These are phyloP conservation scores for Coreoperca whiteheadi DNA, from an alignment of 2,113 vertebrate species.

Conservation along the genomic window DNA sequence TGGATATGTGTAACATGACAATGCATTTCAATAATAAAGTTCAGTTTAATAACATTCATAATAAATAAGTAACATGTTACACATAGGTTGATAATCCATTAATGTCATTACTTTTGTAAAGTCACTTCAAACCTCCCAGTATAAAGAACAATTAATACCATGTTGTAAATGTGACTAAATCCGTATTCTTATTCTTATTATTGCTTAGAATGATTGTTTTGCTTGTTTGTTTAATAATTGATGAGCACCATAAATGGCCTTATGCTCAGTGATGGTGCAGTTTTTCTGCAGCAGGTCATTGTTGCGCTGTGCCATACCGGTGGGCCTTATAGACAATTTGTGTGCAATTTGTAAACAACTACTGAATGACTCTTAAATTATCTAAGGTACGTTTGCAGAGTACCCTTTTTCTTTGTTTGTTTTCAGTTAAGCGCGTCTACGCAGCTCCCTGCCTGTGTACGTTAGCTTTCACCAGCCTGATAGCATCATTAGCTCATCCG, in stretches of 20 bases:
- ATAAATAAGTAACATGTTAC: neutral
- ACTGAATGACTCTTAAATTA: neutral
- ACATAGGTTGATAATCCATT: neutral
- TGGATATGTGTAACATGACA: neutral
- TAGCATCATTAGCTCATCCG: slow-evolving; percentile 47
- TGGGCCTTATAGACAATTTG: neutral
- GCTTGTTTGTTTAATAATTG: neutral
- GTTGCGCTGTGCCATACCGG: neutral
- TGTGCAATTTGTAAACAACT: slow-evolving; percentile 8
- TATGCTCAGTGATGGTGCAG: slow-evolving; percentile 21
- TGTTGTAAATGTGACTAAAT: neutral
- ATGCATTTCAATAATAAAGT: neutral
- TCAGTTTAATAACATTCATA: neutral
- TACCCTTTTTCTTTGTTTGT: too few relatives aligned
- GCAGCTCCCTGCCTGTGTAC: neutral
- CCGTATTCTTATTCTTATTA: neutral
- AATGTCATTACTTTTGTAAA: neutral
- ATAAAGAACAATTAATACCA: neutral
- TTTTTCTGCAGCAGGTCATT: neutral
- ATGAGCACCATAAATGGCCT: slow-evolving; percentile 2
- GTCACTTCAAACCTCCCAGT: neutral
- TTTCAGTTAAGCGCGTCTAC: neutral
- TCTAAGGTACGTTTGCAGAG: neutral
- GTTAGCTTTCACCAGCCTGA: neutral
- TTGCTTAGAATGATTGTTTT: too few relatives aligned